A percentile compares a stretch with the other conserved stretches of the same genome.
These are phyloP conservation scores for Penaeus japonicus DNA, from an alignment of 1,140 invertebrate genomes.

Conservation along the genomic window DNA sequence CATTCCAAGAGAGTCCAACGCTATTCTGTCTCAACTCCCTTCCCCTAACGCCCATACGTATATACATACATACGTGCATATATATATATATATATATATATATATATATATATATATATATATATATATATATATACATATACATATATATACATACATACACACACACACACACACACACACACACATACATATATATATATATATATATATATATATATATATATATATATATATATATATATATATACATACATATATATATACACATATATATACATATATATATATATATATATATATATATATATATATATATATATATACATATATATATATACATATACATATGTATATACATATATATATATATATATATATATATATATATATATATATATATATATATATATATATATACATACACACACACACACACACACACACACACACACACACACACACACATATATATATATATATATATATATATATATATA, in stretches of 20 bases:
- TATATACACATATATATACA: not conserved
- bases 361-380: not conserved
- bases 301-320: not conserved
- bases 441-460: not conserved
- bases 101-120: too few species aligned
- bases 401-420: not conserved
- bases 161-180: too few species aligned
- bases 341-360: not conserved
- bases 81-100: too few species aligned
- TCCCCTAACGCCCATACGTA: too few species aligned
- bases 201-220: too few species aligned
- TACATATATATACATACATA: too few species aligned
- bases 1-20: too few species aligned
- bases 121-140: too few species aligned
- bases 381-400: not conserved
- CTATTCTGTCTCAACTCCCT: too few species aligned
- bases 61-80: too few species aligned
- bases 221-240: too few species aligned
- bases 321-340: not conserved
- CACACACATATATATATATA: not conserved
- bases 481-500: not conserved
- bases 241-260: not conserved
- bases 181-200: too few species aligned
- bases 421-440: not conserved
- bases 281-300: not conserved